phyloP scores from a whole-genome alignment of 2,888 invertebrate species.

The Meta bourneti region DNA sequence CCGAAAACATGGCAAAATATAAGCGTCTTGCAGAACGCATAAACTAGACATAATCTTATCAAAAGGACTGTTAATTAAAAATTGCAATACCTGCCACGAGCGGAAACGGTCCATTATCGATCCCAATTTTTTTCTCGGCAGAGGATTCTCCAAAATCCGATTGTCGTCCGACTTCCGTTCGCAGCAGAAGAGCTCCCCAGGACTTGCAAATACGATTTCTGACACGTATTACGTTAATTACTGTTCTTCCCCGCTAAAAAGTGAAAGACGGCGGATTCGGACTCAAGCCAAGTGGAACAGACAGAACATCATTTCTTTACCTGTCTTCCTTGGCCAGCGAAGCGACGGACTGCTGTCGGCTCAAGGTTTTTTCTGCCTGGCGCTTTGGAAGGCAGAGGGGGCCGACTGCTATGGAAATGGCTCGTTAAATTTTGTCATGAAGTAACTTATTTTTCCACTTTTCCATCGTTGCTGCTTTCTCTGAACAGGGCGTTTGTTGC shows the following conservation, averaged over 20 bases:
- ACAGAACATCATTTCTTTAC: constrained; percentile 58
- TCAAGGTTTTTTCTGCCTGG: constrained; percentile 40
- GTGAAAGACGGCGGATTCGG: constrained; percentile 45
- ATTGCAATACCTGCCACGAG: constrained; percentile 17
- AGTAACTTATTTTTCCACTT: constrained; percentile 48
- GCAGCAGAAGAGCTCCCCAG: constrained; percentile 20
- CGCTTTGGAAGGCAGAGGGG: background rate
- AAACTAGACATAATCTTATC: constrained; percentile 37
- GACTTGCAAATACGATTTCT: constrained; percentile 32
- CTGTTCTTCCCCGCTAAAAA: constrained; percentile 48
- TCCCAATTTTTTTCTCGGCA: constrained; percentile 27
- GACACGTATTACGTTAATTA: constrained; percentile 68
- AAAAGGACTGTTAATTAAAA: constrained; percentile 45
- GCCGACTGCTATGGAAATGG: constrained; percentile 39
- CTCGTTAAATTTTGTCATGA: constrained; percentile 66
- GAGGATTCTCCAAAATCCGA: background rate
- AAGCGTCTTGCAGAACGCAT: background rate
- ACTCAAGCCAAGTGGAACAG: constrained; percentile 66
- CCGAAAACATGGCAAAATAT: background rate
- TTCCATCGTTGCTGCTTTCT: constrained; percentile 23
- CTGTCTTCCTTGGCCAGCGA: constrained; percentile 70
- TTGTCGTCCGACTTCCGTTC: constrained; percentile 58
- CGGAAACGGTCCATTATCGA: constrained; percentile 53
- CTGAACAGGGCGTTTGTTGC: background rate
- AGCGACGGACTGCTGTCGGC: constrained; percentile 42